Base-by-base conservation (phyloP, 2,888 invertebrate genomes). In the Cephus nigrinus region DNA sequence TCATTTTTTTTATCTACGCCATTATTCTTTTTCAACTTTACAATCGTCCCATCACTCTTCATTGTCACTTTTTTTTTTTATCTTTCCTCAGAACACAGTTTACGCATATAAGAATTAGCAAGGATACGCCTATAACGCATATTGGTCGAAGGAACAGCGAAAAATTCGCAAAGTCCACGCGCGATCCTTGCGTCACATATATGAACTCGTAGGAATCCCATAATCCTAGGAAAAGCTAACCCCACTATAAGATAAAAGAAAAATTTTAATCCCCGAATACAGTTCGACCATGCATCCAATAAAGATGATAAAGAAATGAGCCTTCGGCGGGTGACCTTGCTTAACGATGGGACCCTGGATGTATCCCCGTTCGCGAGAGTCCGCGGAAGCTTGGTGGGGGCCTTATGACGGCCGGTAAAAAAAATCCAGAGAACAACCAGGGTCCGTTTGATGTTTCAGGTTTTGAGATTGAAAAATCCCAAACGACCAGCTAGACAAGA, bases 401-500 rank as follows among this genome's bases (percentile, higher is more conserved):
- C 4, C 40, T 0, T 4, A 9, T 0, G 40, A 55, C 2, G 40
- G 1, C 23, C 23, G 23, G 40, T 55, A 55, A 55, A 55, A 55
- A 40, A 55, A 55, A 55, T 15, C 40, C 23, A 9, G 40, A 55
- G 40, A 55, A 55, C 40, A 23, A 55, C 40, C 40, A 55, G 40
- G 40, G 23, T 55, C 40, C 40, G 23, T 55, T 15, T 15, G 40
- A 55, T 23, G 40, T 55, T 55, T 5, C 40, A 55, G 15, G 2
- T 5, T 5, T 5, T 23, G 40, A 9, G 40, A 1, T 15, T 23
- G 23, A 23, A 55, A 55, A 23, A 23, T 1, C 15, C 15, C 23
- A 40, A 4, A 5, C 2, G 9, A 40, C 15, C 40, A 40, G 40
- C 40, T 86, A 90, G 81, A 90, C 90, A 83, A 90, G 86, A 83